A percentile compares a stretch with the other conserved stretches of the same genome.
Evolutionary conservation across 2,888 invertebrate species (phyloP).

Genomic region (Leistus spinibarbis): DNA sequence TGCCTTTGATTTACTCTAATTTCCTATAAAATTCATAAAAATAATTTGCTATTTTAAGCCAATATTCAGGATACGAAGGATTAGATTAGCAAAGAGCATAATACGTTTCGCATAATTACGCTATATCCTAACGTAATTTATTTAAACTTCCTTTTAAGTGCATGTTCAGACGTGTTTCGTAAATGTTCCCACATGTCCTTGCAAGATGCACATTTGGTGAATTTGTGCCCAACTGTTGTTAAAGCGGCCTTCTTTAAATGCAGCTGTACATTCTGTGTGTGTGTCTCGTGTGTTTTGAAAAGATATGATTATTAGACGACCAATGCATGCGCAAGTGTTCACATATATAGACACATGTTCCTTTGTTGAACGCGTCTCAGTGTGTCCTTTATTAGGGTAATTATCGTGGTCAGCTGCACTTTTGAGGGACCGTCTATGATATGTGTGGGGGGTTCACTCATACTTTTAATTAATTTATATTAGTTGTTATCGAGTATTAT

Average conservation of each 20-base stretch:
- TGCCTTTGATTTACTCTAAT: too few relatives aligned
- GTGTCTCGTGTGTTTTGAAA: slow-evolving; percentile 3
- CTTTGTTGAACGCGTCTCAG: slow-evolving; percentile 1
- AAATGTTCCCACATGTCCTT: background rate
- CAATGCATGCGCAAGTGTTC: slow-evolving; percentile 31
- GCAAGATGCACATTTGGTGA: background rate
- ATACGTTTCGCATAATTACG: background rate
- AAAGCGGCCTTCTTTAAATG: background rate
- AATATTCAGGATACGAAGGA: background rate
- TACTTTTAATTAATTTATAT: slow-evolving; percentile 48
- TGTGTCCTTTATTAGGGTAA: slow-evolving; percentile 44
- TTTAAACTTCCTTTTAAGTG: too few relatives aligned
- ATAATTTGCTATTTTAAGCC: too few relatives aligned
- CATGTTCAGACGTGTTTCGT: too few relatives aligned
- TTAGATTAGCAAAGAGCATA: background rate
- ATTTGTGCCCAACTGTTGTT: background rate
- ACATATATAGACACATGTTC: slow-evolving; percentile 15
- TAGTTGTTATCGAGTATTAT: slow-evolving; percentile 22
- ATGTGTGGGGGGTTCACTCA: slow-evolving; percentile 36
- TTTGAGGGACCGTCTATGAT: slow-evolving; percentile 44
- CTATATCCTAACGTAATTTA: too few relatives aligned
- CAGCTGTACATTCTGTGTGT: background rate
- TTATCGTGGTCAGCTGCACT: slow-evolving; percentile 47
- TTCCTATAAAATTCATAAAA: too few relatives aligned
- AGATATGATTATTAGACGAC: background rate